Evolutionary conservation across 2,888 invertebrate genomes (phyloP).

Genomic region (Polia nebulosa): DNA sequence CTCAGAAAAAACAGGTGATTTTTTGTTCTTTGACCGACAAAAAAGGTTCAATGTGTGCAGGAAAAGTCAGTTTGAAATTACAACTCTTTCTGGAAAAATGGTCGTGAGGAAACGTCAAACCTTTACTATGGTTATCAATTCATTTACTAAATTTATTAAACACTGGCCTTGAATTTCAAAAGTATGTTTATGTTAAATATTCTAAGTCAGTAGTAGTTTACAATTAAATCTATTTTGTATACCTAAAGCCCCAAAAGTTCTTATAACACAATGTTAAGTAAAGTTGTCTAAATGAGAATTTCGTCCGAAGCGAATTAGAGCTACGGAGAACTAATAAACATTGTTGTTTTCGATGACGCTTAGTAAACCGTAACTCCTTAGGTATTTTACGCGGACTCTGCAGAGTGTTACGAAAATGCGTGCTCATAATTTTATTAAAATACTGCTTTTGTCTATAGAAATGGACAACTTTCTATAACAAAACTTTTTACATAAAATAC

Average conservation of each 20-base stretch:
- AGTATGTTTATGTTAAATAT: background rate
- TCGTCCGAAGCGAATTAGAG: background rate
- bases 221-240: background rate
- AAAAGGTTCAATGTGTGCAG: background rate
- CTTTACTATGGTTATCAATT: background rate
- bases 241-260: background rate
- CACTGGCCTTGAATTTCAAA: background rate
- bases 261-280: background rate
- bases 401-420: too few species aligned
- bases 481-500: too few species aligned
- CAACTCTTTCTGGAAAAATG: background rate
- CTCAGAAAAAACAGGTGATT: conserved; percentile 15
- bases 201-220: background rate
- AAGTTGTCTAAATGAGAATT: background rate
- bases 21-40: conserved; percentile 4
- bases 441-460: too few species aligned
- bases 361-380: background rate
- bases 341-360: background rate
- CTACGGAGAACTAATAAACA: background rate
- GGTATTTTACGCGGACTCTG: background rate
- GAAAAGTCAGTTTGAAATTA: background rate
- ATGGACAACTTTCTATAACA: too few species aligned
- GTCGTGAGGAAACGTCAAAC: background rate
- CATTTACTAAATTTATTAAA: background rate
- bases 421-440: too few species aligned